Evolutionary conservation across 2,888 invertebrate genomes (phyloP).

Genomic region (Microplitis manilae): DNA sequence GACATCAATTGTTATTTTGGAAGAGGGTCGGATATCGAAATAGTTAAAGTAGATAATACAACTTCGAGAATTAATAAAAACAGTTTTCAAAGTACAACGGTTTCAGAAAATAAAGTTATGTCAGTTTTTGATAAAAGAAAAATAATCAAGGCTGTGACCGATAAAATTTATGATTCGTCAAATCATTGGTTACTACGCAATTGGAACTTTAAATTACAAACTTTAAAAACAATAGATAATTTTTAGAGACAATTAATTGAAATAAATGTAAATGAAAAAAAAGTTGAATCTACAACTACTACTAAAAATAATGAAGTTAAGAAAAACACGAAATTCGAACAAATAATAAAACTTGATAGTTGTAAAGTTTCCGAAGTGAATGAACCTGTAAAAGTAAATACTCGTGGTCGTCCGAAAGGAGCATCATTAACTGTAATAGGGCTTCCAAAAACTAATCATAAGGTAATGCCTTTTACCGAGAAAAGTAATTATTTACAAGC

Average conservation of each 20-base stretch:
- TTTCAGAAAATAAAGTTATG: too few relatives aligned
- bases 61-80: too few relatives aligned
- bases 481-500: conserved; percentile 8
- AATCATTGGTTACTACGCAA: too few relatives aligned
- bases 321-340: background rate
- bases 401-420: conserved; percentile 20
- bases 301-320: background rate
- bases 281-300: too few relatives aligned
- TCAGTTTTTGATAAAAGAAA: too few relatives aligned
- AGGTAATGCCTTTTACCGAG: background rate
- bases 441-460: background rate
- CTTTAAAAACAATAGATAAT: background rate
- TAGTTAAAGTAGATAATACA: background rate
- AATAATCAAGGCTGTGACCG: too few relatives aligned
- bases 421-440: background rate
- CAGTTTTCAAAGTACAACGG: too few relatives aligned
- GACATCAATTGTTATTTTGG: background rate
- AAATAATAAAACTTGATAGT: background rate
- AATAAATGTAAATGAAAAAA: background rate
- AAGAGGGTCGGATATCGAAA: background rate
- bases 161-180: too few relatives aligned
- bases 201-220: background rate
- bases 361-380: background rate
- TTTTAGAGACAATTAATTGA: background rate
- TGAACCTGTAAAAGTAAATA: background rate